These are phyloP conservation scores for Epinephelus malabaricus DNA, from an alignment of 2,797 vertebrate genomes.

Conservation along the genomic window DNA sequence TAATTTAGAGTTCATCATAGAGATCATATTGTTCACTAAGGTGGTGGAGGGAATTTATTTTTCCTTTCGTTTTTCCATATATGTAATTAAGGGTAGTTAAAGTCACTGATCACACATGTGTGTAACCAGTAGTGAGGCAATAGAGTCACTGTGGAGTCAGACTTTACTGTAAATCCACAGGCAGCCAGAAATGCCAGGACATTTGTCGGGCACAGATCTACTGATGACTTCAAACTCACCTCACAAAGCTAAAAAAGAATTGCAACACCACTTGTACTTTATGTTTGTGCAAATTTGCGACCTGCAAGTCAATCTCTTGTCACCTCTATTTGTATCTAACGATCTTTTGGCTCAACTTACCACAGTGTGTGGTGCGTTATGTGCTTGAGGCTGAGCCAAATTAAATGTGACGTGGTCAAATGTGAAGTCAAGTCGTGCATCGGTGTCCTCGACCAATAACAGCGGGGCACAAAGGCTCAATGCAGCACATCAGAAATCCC, in stretches of 20 bases:
- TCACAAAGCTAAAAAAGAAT: background rate
- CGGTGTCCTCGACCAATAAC: background rate
- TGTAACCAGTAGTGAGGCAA: too few species aligned
- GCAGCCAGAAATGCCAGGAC: background rate
- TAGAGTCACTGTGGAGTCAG: too few species aligned
- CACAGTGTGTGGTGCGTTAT: background rate
- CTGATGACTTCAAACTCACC: background rate
- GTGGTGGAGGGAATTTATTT: too few species aligned
- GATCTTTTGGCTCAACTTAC: slow-evolving; percentile 19
- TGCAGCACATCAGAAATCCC: too few species aligned
- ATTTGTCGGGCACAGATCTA: background rate
- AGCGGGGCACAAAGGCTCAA: background rate
- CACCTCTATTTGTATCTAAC: slow-evolving; percentile 9
- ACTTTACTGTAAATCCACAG: too few species aligned
- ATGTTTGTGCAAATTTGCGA: slow-evolving; percentile 1
- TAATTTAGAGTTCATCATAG: too few species aligned
- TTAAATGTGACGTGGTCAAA: slow-evolving; percentile 13
- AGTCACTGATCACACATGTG: too few species aligned
- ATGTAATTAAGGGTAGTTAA: too few species aligned
- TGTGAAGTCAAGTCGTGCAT: slow-evolving; percentile 24
- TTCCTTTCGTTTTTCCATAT: too few species aligned
- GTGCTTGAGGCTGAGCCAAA: slow-evolving; percentile 7
- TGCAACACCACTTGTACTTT: background rate
- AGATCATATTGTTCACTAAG: too few species aligned
- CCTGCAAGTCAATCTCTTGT: slow-evolving; percentile 10